Evolutionary conservation across 1,140 invertebrate species (phyloP), one percentile per base, ranked within the genome.

Genomic region (Melitaea cinxia): DNA sequence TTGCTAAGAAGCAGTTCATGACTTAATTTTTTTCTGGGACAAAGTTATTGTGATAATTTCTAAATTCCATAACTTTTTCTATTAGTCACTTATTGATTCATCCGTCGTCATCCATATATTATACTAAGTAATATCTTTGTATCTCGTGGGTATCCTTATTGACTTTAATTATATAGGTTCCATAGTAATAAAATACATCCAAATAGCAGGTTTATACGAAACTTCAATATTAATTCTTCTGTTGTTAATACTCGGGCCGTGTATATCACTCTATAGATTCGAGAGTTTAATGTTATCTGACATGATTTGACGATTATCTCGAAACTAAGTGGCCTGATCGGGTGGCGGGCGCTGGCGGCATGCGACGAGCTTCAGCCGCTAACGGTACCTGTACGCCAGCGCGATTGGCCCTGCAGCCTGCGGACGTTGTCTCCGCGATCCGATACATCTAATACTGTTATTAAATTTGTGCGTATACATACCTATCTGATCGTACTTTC

Each of bases 361-460:
- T 67, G 70, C 67, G 73, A 74, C 68, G 64, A 70, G 67, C 65
- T 68, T 72, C 70, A 68, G 60, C 62, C 65, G 47, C 30, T 89
- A 88, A 89, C 85, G 82, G 87, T 84, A 86, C 78, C 62, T 17
- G 62, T 72, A 73, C 66, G 68, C 73, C 15, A 19, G 60, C 78
- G 78, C 60, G 66, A 75, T 81, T 72, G 83, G 79, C 83, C 82
- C 81, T 86, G 75, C 77, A 80, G 47, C 70, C 70, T 72, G 77
- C 71, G 76, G 71, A 78, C 78, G 71, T 68, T 78, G 77, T 80
- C 87, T 85, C 77, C 73, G 80, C 73, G 80, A 80, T 78, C 76
- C 77, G 77, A 87, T 83, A 85, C 77, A 83, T 85, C 84, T 88
- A 82, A 83, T 83, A 83, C 80, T 88, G 81, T 87, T 84, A 87